Evolutionary conservation across 2,888 invertebrate genomes (phyloP).

Genomic region (Melinaea menophilus): DNA sequence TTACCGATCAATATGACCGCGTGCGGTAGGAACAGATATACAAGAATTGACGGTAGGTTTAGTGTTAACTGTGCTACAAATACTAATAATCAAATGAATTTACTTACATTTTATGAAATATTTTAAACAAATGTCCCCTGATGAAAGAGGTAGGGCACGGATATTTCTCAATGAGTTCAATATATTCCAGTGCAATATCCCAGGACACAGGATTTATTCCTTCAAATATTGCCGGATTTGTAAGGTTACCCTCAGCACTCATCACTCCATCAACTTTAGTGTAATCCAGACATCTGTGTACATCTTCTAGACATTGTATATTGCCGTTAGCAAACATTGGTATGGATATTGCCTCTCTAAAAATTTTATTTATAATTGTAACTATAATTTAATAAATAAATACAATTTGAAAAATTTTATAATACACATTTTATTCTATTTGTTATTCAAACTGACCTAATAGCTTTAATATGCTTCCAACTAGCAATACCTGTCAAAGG

Average conservation of each 20-base stretch:
- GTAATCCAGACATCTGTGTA: constrained; percentile 87
- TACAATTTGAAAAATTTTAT: neutral
- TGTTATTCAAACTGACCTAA: constrained; percentile 79
- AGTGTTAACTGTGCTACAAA: no score
- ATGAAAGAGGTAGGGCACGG: constrained; percentile 94
- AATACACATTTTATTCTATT: neutral
- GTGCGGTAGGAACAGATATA: no score
- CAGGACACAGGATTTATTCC: constrained; percentile 88
- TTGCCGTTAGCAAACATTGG: constrained; percentile 99
- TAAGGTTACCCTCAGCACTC: constrained; percentile 97
- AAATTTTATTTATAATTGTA: constrained; percentile 37
- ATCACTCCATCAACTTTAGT: constrained; percentile 93
- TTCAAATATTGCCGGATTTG: constrained; percentile 96
- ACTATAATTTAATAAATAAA: constrained; percentile 3
- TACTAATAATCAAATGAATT: neutral
- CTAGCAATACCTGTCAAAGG: constrained; percentile 95
- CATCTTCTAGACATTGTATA: constrained; percentile 93
- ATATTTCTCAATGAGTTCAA: constrained; percentile 87
- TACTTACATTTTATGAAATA: constrained; percentile 94
- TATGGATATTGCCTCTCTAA: constrained; percentile 88
- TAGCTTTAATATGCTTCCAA: constrained; percentile 95
- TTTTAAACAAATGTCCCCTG: constrained; percentile 97
- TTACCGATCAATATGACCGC: no score
- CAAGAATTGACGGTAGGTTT: no score
- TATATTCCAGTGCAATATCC: constrained; percentile 93